phyloP scores from a whole-genome alignment of 2,797 vertebrate genomes.

The Darevskia mixta region DNA sequence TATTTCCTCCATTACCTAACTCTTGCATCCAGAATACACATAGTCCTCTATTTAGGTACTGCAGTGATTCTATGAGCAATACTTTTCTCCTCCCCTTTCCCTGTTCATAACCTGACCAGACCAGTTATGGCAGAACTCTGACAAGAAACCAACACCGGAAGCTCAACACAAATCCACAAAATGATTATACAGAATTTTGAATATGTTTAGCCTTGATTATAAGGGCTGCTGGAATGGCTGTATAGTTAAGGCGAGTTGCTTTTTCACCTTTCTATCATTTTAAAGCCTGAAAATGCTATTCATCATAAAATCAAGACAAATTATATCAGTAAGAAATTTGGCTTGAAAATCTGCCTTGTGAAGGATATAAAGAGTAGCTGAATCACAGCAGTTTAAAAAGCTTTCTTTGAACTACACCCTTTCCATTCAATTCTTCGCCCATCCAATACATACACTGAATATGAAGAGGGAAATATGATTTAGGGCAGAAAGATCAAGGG shows the following conservation, averaged over 20 bases:
- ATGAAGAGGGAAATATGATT: not conserved
- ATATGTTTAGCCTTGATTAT: slow-evolving; percentile 6
- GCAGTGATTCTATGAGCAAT: slow-evolving; percentile 34
- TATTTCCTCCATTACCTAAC: not conserved
- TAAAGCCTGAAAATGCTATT: not conserved
- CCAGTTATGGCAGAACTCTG: slow-evolving; percentile 48
- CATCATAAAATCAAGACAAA: not conserved
- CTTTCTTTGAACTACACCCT: not conserved
- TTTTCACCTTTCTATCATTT: not conserved
- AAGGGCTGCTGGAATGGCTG: slow-evolving; percentile 33
- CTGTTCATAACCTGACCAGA: slow-evolving; percentile 45
- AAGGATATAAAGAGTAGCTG: not conserved
- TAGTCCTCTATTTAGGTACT: slow-evolving; percentile 26
- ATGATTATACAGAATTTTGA: slow-evolving; percentile 7
- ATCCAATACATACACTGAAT: not conserved
- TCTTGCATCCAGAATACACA: not conserved
- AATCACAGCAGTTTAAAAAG: not conserved
- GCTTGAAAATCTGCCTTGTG: not conserved
- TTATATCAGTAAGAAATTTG: too few relatives aligned
- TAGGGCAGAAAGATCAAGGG: not conserved
- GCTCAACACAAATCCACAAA: slow-evolving; percentile 45
- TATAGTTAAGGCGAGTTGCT: not conserved
- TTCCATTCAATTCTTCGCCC: not conserved
- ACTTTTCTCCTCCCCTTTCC: not conserved
- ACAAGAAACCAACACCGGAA: slow-evolving; percentile 51